These are phyloP conservation scores for Sciurus niger DNA, from an alignment of 2,113 vertebrate genomes.

Conservation along the genomic window DNA sequence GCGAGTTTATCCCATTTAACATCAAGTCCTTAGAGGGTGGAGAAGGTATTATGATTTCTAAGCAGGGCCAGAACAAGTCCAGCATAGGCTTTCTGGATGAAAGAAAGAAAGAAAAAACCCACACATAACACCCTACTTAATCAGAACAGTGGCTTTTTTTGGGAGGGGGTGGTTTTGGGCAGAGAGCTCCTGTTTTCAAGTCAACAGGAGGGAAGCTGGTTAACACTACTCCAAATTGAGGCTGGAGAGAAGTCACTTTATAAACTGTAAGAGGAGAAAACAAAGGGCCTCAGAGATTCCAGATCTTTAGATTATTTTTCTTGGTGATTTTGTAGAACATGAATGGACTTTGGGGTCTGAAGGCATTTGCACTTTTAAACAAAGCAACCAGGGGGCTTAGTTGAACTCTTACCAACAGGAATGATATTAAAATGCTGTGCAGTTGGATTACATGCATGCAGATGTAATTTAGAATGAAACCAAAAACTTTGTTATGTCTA, in stretches of 20 bases:
- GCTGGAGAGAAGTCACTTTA: background rate
- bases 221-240: conserved; percentile 7
- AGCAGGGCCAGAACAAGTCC: no score
- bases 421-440: background rate
- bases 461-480: background rate
- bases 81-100: no score
- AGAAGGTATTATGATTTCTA: background rate
- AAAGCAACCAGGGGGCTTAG: background rate
- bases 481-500: background rate
- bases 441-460: fast-evolving
- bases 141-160: conserved; percentile 74
- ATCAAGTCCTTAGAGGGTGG: conserved; percentile 14
- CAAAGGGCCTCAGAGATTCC: background rate
- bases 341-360: background rate
- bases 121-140: background rate
- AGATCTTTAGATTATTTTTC: background rate
- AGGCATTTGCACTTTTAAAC: background rate
- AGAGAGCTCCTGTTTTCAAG: conserved; percentile 13
- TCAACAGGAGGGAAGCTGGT: background rate
- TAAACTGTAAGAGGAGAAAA: background rate
- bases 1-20: background rate
- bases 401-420: background rate
- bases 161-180: background rate
- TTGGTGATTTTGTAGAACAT: background rate
- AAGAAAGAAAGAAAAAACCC: no score